Percentiles rank a stretch among this genome's conserved stretches.
These are phyloP conservation scores for Eristalinus aeneus DNA, from an alignment of 2,888 invertebrate genomes.

Conservation along the genomic window DNA sequence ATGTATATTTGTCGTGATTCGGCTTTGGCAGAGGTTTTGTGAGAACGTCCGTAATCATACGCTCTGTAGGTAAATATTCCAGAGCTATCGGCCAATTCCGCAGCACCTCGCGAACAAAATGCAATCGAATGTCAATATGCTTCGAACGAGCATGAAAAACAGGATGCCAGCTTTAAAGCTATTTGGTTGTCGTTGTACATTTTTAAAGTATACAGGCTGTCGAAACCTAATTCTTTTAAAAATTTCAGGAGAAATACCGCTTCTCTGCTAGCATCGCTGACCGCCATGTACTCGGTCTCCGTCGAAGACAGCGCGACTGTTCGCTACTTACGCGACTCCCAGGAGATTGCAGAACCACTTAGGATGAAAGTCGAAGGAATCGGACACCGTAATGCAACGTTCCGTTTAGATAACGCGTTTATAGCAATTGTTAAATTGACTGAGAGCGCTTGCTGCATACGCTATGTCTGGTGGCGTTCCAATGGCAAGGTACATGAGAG, in stretches of 20 bases:
- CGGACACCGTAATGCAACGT: constrained; percentile 46
- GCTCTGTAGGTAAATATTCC: constrained; percentile 55
- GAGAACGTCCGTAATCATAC: constrained; percentile 64
- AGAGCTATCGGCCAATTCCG: constrained; percentile 31
- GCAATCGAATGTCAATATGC: constrained; percentile 64
- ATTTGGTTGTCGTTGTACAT: constrained; percentile 67
- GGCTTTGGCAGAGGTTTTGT: constrained; percentile 48
- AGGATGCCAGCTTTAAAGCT: constrained; percentile 46
- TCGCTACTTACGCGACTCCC: constrained; percentile 69
- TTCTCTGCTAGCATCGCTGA: constrained; percentile 61
- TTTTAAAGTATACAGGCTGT: background rate
- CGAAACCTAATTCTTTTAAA: constrained; percentile 20
- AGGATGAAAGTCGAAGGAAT: constrained; percentile 60
- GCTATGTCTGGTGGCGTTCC: background rate
- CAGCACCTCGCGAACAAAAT: constrained; percentile 54
- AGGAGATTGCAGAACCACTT: constrained; percentile 56
- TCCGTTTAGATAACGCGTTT: constrained; percentile 47
- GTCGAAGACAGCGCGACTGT: constrained; percentile 64
- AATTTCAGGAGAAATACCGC: constrained; percentile 50
- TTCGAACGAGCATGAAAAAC: constrained; percentile 58
- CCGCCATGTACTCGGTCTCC: constrained; percentile 68
- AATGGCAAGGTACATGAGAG: background rate
- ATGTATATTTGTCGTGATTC: background rate
- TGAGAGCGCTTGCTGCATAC: background rate
- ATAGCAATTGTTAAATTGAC: background rate